A percentile compares a stretch with the other conserved stretches of the same genome.
phyloP scores from a whole-genome alignment of 2,797 vertebrate genomes.

The Sarcoramphus papa region DNA sequence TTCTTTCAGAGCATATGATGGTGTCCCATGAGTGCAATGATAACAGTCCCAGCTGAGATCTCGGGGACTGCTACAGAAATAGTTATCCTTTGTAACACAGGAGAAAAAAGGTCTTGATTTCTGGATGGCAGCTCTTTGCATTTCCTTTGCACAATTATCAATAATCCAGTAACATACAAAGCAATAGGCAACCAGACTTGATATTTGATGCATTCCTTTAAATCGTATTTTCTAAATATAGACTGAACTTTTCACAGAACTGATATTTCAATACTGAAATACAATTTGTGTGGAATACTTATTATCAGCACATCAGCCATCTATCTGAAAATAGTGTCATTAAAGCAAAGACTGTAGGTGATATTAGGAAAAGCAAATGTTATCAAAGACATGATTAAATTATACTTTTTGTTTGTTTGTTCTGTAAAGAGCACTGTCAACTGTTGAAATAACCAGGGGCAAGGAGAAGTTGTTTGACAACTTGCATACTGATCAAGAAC shows the following conservation, averaged over 20 bases:
- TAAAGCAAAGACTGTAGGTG: not conserved
- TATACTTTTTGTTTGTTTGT: not conserved
- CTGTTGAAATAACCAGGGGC: not conserved
- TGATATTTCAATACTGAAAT: not conserved
- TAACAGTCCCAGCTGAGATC: not conserved
- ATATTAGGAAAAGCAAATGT: not conserved
- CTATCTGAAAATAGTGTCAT: not conserved
- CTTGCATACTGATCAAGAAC: not conserved
- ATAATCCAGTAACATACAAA: not conserved
- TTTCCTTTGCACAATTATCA: not conserved
- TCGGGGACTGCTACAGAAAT: not conserved
- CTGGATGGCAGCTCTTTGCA: rapidly evolving
- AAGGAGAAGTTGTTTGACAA: not conserved
- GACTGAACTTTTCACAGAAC: not conserved
- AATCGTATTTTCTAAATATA: not conserved
- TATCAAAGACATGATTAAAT: not conserved
- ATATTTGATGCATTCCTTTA: not conserved
- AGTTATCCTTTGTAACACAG: not conserved
- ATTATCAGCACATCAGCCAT: not conserved
- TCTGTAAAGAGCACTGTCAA: not conserved
- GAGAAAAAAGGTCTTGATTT: not conserved
- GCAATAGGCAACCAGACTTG: not conserved
- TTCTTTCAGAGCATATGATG: not conserved
- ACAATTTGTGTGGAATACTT: not conserved
- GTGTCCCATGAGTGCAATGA: not conserved